Evolutionary conservation across 2,113 vertebrate genomes (phyloP).

Genomic region (Bambusicola thoracicus): DNA sequence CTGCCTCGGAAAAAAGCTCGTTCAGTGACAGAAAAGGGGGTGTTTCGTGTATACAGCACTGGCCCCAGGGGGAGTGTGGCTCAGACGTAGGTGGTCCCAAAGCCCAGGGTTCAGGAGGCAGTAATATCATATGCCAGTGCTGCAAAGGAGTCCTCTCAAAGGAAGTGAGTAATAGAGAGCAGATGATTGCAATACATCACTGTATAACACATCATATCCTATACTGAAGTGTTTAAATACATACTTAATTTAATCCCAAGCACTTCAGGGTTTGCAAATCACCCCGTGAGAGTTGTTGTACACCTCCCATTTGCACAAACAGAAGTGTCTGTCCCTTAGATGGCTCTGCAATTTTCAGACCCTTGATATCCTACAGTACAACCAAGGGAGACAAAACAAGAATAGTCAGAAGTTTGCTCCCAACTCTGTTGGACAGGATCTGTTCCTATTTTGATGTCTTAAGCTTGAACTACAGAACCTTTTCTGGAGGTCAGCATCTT

Average conservation of each 20-base stretch:
- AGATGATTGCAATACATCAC: background rate
- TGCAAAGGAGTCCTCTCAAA: background rate
- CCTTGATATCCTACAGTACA: background rate
- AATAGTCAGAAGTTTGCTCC: background rate
- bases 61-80: background rate
- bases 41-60: accelerated
- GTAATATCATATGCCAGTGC: accelerated
- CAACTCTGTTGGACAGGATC: background rate
- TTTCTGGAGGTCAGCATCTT: background rate
- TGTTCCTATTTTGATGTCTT: background rate
- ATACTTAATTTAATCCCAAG: background rate
- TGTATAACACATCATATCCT: no score
- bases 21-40: background rate
- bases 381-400: background rate
- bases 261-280: background rate
- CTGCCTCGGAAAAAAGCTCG: background rate
- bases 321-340: background rate
- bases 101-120: background rate
- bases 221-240: background rate
- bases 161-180: background rate
- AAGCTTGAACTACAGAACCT: background rate
- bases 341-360: background rate
- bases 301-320: background rate
- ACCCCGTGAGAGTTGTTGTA: accelerated
- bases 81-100: background rate